Conservation (phyloP, 2,797 vertebrate genomes). For the Decapterus maruadsi region DNA sequence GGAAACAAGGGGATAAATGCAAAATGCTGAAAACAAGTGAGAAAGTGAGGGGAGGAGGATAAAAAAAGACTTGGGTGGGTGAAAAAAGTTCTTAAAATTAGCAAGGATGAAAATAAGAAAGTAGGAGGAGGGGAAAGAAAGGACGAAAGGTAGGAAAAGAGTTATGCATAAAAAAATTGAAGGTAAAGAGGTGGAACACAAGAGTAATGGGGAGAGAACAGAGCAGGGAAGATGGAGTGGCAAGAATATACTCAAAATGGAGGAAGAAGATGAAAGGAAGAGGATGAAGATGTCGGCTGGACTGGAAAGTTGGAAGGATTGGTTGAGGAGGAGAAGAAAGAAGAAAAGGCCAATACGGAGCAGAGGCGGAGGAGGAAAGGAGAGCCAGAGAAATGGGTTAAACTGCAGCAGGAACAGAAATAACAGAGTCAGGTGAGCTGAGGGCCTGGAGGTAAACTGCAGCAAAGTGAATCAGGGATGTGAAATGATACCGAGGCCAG, state of each 20-base stretch:
- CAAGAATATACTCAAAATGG: background rate
- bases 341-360: background rate
- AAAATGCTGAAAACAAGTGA: background rate
- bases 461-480: constrained; percentile 38
- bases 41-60: background rate
- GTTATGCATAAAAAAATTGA: background rate
- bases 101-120: background rate
- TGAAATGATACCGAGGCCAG: constrained; percentile 10
- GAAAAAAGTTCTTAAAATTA: background rate
- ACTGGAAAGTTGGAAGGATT: background rate
- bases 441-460: constrained; percentile 26
- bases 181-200: background rate
- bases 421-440: constrained; percentile 7
- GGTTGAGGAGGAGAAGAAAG: background rate
- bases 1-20: too few species aligned
- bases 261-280: background rate
- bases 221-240: background rate
- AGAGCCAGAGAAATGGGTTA: background rate
- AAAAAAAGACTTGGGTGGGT: background rate
- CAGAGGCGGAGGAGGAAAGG: background rate
- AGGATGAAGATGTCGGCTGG: background rate
- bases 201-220: background rate
- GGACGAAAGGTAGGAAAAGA: too few species aligned
- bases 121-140: background rate
- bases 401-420: constrained; percentile 8